Evolutionary conservation across 2,888 invertebrate genomes (phyloP), one percentile per base, ranked within the genome.

Genomic region (Eilema sororculum): DNA sequence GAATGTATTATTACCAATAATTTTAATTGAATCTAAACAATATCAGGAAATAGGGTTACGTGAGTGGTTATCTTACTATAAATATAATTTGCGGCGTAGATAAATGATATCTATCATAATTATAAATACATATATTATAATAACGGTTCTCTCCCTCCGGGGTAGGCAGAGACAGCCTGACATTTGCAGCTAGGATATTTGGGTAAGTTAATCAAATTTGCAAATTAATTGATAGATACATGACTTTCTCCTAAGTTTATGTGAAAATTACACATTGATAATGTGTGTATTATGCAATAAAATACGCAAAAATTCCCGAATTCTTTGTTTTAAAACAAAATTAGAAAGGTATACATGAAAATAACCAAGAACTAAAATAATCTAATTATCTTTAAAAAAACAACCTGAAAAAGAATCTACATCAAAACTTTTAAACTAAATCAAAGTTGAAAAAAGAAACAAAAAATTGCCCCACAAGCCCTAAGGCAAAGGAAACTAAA

Each of bases 341-440:
- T 3, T 20, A 20, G 6, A 46, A 46, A 41, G 41, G 20, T 52
- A 20, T n/a, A 52, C 9, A 2, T 52, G n/a, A n/a, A 52, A 8
- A 52, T 52, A n/a, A 20, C n/a, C 0, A 46, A 20, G 8, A 52
- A n/a, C 4, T 6, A 52, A 52, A 52, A n/a, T n/a, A n/a, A 52
- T 20, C 1, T 12, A 41, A 72, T 74, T 67, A 79, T 89, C 72
- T 84, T 84, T 83, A 78, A 86, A 85, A 89, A 84, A 89, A 86
- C 86, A 89, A 86, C 85, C 86, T 85, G 24, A 13, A 82, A 86
- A 90, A 92, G 93, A 90, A 90, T 87, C 86, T 9, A 52, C 52
- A 9, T 85, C 87, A 86, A 79, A 90, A 90, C 85, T 90, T 87
- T 88, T 89, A 91, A 92, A 91, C 89, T 85, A 87, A 91, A 92